phyloP scores from a whole-genome alignment of 2,113 vertebrate species.

The Phylloscopus trochilus region DNA sequence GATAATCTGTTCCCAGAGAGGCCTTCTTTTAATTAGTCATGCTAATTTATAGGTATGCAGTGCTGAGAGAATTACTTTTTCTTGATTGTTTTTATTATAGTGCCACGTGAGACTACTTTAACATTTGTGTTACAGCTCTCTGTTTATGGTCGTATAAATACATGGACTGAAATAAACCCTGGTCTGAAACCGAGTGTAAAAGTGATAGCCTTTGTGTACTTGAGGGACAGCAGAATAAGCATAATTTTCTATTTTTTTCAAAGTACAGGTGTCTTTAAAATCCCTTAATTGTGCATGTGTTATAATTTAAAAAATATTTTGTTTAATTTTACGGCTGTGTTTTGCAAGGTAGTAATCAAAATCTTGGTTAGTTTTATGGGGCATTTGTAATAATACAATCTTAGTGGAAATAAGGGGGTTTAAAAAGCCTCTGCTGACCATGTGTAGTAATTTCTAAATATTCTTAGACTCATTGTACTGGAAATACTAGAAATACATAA shows the following conservation, averaged over 20 bases:
- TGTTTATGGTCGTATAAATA: neutral
- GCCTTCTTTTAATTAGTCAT: neutral
- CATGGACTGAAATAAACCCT: neutral
- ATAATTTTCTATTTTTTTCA: neutral
- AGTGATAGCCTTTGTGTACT: neutral
- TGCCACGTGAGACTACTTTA: neutral
- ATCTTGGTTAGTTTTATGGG: slow-evolving; percentile 20
- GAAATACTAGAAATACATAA: neutral
- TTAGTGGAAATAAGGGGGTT: neutral
- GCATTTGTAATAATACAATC: slow-evolving; percentile 16
- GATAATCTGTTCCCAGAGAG: neutral
- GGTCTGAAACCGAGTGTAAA: neutral
- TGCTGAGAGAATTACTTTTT: neutral
- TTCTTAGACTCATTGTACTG: neutral
- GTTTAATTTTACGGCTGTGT: slow-evolving; percentile 18
- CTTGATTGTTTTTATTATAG: neutral
- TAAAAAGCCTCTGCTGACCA: slow-evolving; percentile 28
- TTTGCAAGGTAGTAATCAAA: slow-evolving; percentile 49
- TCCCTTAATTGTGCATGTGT: neutral
- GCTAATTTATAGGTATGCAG: neutral
- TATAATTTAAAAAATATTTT: neutral
- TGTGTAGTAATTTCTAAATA: neutral
- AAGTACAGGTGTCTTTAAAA: neutral
- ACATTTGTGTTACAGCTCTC: neutral
- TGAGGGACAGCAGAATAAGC: neutral